Evolutionary conservation across 2,113 vertebrate genomes (phyloP), one percentile per base, ranked within the genome.

Genomic region (Rhadina sibilatrix): DNA sequence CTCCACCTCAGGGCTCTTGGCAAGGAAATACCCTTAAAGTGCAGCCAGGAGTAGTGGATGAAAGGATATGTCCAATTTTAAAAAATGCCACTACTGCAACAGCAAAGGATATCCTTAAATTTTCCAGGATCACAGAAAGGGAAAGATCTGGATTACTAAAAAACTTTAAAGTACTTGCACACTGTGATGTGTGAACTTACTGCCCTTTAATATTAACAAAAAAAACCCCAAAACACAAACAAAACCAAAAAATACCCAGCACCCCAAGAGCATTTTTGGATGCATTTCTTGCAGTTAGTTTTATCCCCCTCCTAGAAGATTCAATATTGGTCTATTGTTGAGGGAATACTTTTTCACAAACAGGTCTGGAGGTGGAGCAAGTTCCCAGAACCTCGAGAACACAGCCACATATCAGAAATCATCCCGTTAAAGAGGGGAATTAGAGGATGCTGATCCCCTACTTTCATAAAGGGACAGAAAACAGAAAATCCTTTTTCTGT

Each of bases 31-130:
- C 1, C 24, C 38, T 57, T 37, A 50, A 63, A 75, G 31, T 20
- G 3, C 40, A 95, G 89, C 64, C 83, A 96, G 57, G 18, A 83
- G 9, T 11, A 90, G 8, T 1, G 63, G 15, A n/a, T 79, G 38
- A 88, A 78, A 90, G 75, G 82, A 92, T 86, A 83, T 16, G 53
- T 28, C 42, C 64, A 70, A 70, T 76, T 90, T 17, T 18, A 9
- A 81, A 83, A 93, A 94, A 72, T 35, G 71, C n/a, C 35, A 72
- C 54, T 38, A 40, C 46, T 93, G 53, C 61, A 93, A 77, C 15
- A 85, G 66, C 31, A 92, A 76, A 95, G 72, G 72, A 93, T 90
- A 89, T 94, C 86, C 90, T 94, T 77, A 87, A 24, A 46, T 87
- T 95, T 95, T 91, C 42, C 85, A 84, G 18, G 28, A 75, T 91